phyloP scores from a whole-genome alignment of 2,797 vertebrate species.

The Trachops cirrhosus region DNA sequence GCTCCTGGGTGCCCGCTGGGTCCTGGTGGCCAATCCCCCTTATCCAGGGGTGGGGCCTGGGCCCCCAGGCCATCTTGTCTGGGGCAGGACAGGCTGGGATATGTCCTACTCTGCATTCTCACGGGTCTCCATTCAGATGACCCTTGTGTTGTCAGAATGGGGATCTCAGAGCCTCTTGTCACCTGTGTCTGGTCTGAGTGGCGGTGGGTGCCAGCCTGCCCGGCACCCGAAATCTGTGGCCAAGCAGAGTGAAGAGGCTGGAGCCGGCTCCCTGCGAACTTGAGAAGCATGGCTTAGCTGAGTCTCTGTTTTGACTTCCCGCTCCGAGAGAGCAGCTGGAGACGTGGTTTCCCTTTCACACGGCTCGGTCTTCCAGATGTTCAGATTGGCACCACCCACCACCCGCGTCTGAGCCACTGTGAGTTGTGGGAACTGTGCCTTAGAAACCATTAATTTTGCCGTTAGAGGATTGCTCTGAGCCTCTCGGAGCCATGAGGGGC shows the following conservation, averaged over 20 bases:
- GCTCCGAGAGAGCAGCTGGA: constrained; percentile 55
- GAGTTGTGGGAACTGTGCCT: not conserved
- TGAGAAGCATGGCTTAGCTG: constrained; percentile 43
- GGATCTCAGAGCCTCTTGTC: not conserved
- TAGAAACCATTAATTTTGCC: constrained; percentile 15
- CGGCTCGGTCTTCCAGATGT: constrained; percentile 25
- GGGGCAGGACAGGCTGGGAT: not conserved
- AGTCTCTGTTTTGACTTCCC: constrained; percentile 72
- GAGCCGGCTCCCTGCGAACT: constrained; percentile 28
- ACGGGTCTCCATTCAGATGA: not conserved
- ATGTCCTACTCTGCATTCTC: accelerated
- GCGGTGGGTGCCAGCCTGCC: not conserved
- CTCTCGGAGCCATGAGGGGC: not conserved
- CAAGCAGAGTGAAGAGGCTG: not conserved
- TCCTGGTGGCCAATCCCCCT: no score
- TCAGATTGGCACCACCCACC: constrained; percentile 18
- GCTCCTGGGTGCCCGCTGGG: not conserved
- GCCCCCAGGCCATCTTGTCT: not conserved
- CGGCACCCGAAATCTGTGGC: not conserved
- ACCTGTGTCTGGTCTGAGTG: not conserved
- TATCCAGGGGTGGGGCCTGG: not conserved
- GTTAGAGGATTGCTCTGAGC: not conserved
- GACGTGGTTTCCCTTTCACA: constrained; percentile 47
- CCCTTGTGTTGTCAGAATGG: not conserved
- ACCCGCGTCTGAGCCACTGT: not conserved